Percentiles rank a stretch among this genome's conserved stretches.
Evolutionary conservation across 2,888 invertebrate species (phyloP).

Genomic region (Disparrhopalites patrizii): DNA sequence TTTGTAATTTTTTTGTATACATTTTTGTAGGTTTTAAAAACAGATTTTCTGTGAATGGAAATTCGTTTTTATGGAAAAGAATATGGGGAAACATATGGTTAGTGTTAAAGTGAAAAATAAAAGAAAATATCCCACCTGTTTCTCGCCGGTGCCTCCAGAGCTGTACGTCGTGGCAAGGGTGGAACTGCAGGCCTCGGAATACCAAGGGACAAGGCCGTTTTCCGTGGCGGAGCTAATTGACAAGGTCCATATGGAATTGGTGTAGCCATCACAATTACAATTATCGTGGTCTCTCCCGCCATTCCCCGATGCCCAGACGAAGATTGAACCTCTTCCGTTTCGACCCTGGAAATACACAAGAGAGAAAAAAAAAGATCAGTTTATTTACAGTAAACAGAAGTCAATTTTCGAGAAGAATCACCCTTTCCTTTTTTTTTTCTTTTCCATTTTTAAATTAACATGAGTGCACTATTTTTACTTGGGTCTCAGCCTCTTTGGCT

Average conservation of each 20-base stretch:
- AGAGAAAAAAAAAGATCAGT: not conserved
- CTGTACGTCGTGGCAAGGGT: slow-evolving; percentile 98
- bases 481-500: too few relatives aligned
- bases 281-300: slow-evolving; percentile 94
- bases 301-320: slow-evolving; percentile 99
- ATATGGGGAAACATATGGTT: not conserved
- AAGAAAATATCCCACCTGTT: slow-evolving; percentile 60
- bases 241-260: slow-evolving; percentile 97
- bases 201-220: slow-evolving; percentile 86
- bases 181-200: slow-evolving; percentile 97
- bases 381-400: not conserved
- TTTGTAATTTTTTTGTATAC: too few relatives aligned
- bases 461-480: too few relatives aligned
- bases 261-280: slow-evolving; percentile 99
- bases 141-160: slow-evolving; percentile 85
- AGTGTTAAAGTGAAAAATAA: not conserved
- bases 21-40: too few relatives aligned
- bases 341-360: slow-evolving; percentile 64
- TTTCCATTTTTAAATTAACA: too few relatives aligned
- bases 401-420: not conserved
- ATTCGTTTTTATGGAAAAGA: too few relatives aligned
- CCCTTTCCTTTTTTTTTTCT: not conserved
- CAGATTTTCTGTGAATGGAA: too few relatives aligned
- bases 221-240: slow-evolving; percentile 86
- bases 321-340: slow-evolving; percentile 90